Base-by-base conservation (phyloP, 64 coral and sea anemone species). In the Orbicella faveolata region DNA sequence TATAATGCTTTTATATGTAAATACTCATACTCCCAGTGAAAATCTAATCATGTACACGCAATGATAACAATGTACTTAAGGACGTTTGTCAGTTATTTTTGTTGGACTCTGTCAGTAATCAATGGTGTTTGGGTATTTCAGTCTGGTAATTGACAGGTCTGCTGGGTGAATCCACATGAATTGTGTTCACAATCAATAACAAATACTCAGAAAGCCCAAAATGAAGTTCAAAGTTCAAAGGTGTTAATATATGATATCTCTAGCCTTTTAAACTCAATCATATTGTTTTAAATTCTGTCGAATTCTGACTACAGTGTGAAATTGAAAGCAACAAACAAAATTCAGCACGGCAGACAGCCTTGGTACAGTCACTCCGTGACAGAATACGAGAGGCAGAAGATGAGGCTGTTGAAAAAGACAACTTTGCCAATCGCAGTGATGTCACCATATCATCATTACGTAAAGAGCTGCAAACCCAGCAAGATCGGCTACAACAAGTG, bases 281-380 rank as follows among this genome's bases (percentile, higher is more conserved):
- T 6, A 70, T 25, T 5, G 3, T 70, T 70, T n/a, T 6, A 70
- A 26, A 70, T 26, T 70, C 11, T 25, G 10, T 23, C 1, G 0
- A n/a, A 5, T 70, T 26, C 1, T 25, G 21, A 11, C 33, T 86
- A 18, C 79, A 99, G 97, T 99, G 97, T 93, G 97, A 99, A 77
- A 94, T 99, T 57, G 97, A 99, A 82, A 79, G 94, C 48, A 92
- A 92, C 16, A 99, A 96, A 85, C 97, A 99, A 86, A 99, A 93
- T 94, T 89, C 89, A 16, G 97, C 97, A 20, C 77, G 97, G 30
- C 89, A 95, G 52, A 72, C 91, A 70, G 97, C 97, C 11, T 53
- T 99, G 25, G 87, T 99, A 21, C 91, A 95, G 20, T 99, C 97
- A 3, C 82, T 99, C 37, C 88, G 97, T 75, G 94, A 99, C 52